phyloP scores from a whole-genome alignment of 2,113 vertebrate genomes.

The Suricata suricatta region DNA sequence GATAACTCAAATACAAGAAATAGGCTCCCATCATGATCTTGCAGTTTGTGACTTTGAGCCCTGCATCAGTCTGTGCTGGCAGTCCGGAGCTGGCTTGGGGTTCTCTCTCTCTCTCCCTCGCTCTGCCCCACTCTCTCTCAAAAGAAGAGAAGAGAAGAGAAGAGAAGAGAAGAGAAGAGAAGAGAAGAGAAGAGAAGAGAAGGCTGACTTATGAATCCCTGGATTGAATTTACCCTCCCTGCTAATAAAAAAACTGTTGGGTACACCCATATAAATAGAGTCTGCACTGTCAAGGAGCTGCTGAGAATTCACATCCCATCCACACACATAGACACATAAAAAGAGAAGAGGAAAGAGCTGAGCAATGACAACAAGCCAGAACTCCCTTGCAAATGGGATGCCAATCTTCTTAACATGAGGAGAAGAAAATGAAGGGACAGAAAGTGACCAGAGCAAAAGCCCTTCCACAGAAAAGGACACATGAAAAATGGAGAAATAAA shows the following conservation, averaged over 20 bases:
- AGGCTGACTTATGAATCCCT: neutral
- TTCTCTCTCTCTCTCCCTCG: too few relatives aligned
- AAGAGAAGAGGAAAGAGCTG: neutral
- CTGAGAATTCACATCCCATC: neutral
- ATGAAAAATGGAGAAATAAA: neutral
- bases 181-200: too few relatives aligned
- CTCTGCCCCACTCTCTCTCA: too few relatives aligned
- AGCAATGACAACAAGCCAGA: neutral
- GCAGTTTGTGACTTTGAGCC: too few relatives aligned
- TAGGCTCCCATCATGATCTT: neutral
- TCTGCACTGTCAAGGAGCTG: neutral
- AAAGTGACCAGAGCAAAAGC: neutral
- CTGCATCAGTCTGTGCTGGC: too few relatives aligned
- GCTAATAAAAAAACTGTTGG: neutral
- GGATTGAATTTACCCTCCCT: neutral
- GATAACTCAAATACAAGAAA: neutral
- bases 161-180: too few relatives aligned
- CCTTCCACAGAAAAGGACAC: neutral
- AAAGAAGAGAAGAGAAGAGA: too few relatives aligned
- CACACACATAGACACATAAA: neutral
- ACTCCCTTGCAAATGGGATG: neutral
- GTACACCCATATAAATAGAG: neutral
- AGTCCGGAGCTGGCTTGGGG: too few relatives aligned
- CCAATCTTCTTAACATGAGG: neutral
- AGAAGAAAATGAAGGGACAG: neutral